Conservation (phyloP, 1,140 invertebrate species). For the Lasioglossum albipes region DNA sequence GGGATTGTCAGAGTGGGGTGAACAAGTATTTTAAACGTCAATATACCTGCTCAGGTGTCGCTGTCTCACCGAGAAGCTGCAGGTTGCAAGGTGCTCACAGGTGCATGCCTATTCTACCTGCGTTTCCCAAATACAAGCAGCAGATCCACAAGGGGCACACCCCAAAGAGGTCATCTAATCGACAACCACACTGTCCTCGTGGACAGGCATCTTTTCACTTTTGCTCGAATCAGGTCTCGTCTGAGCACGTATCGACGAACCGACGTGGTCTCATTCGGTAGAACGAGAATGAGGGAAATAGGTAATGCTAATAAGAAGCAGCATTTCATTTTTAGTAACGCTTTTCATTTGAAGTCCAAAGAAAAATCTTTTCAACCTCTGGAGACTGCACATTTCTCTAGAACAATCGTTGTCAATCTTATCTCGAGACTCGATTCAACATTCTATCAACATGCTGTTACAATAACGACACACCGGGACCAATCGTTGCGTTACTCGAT, state of each 20-base stretch:
- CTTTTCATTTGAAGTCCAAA: not conserved
- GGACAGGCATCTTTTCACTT: slow-evolving; percentile 35
- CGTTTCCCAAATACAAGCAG: slow-evolving; percentile 38
- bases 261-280: no score
- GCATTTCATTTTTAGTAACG: not conserved
- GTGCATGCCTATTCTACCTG: slow-evolving; percentile 19
- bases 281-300: slow-evolving; percentile 6
- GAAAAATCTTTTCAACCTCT: not conserved
- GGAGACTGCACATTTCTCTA: no score
- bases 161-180: slow-evolving; percentile 64
- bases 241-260: slow-evolving; percentile 25
- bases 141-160: slow-evolving; percentile 18
- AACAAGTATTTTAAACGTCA: not conserved
- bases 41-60: not conserved
- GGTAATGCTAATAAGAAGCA: slow-evolving; percentile 8
- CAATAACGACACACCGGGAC: no score
- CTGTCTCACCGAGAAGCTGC: not conserved
- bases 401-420: no score
- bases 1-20: not conserved
- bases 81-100: slow-evolving; percentile 23
- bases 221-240: slow-evolving; percentile 9
- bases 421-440: no score
- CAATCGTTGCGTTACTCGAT: no score
- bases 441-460: no score
- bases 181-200: slow-evolving; percentile 49